Conservation (phyloP, 2,797 vertebrate genomes). For the Gephyroberyx darwinii region DNA sequence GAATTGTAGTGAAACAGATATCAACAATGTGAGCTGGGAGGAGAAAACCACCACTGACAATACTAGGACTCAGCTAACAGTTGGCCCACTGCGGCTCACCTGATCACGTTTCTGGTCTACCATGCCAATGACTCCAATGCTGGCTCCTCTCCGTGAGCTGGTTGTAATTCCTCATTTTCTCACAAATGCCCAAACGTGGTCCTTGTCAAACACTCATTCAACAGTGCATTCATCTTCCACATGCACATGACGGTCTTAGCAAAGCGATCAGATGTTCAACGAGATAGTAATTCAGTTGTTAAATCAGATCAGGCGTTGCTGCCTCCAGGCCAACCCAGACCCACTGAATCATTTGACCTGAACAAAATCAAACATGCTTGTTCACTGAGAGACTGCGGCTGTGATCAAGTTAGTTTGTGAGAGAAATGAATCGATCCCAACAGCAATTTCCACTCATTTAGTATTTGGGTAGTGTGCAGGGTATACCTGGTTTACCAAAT, state of each 20-base stretch:
- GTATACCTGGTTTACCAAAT: too few relatives aligned
- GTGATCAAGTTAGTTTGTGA: slow-evolving; percentile 13
- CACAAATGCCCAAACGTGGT: slow-evolving; percentile 15
- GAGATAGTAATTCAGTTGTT: slow-evolving; percentile 8
- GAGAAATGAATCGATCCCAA: not conserved
- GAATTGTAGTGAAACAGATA: slow-evolving; percentile 3
- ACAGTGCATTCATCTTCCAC: slow-evolving; percentile 6
- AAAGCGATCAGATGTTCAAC: slow-evolving; percentile 28
- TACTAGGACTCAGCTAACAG: slow-evolving; percentile 10
- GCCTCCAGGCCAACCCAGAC: slow-evolving; percentile 12
- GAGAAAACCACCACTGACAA: slow-evolving; percentile 17
- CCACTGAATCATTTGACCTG: not conserved
- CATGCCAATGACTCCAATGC: too few relatives aligned
- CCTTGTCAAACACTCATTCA: slow-evolving; percentile 13
- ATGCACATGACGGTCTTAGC: slow-evolving; percentile 19
- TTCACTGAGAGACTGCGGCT: not conserved
- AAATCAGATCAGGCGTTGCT: slow-evolving; percentile 12
- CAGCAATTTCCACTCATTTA: too few relatives aligned
- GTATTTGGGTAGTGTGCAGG: too few relatives aligned
- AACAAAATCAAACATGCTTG: too few relatives aligned
- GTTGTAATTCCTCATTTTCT: not conserved
- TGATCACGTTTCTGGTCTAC: too few relatives aligned
- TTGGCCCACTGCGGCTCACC: not conserved
- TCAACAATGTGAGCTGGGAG: not conserved
- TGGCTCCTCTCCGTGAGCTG: slow-evolving; percentile 11